Conservation (phyloP, 2,797 vertebrate genomes). For the Cottoperca gobio region DNA sequence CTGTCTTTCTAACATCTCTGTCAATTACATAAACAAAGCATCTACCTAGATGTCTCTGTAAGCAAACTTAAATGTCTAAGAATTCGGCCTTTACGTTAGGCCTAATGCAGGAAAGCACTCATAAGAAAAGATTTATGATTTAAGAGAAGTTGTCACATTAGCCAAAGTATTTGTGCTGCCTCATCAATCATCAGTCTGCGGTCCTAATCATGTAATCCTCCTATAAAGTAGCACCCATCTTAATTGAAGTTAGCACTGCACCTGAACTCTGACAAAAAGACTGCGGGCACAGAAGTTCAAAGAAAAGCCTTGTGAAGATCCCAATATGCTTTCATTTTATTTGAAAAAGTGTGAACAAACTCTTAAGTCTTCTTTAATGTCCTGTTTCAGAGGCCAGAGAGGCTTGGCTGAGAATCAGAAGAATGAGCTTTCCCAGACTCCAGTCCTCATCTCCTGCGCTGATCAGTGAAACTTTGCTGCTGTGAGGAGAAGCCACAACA, state of each 20-base stretch:
- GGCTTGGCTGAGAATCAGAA: conserved; percentile 92
- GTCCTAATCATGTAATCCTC: neutral
- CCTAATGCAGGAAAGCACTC: neutral
- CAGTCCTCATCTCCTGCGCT: conserved; percentile 98
- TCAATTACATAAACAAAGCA: neutral
- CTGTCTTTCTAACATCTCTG: neutral
- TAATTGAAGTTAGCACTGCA: neutral
- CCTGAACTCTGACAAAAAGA: neutral
- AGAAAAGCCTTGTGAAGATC: neutral
- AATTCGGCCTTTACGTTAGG: neutral
- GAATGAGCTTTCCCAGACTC: conserved; percentile 95
- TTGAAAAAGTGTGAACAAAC: neutral
- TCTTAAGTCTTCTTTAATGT: conserved; percentile 40
- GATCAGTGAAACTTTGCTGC: conserved; percentile 92
- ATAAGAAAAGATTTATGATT: neutral
- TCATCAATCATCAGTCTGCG: no score
- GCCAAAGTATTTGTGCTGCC: neutral
- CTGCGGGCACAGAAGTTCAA: neutral
- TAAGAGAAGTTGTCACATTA: neutral
- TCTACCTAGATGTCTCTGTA: no score
- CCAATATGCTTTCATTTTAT: neutral
- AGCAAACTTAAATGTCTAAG: no score
- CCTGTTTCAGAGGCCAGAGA: conserved; percentile 91
- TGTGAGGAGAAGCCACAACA: conserved; percentile 58
- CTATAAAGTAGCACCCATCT: neutral